These are phyloP conservation scores for Oreotrochilus melanogaster DNA, from an alignment of 2,113 vertebrate species.

Conservation along the genomic window DNA sequence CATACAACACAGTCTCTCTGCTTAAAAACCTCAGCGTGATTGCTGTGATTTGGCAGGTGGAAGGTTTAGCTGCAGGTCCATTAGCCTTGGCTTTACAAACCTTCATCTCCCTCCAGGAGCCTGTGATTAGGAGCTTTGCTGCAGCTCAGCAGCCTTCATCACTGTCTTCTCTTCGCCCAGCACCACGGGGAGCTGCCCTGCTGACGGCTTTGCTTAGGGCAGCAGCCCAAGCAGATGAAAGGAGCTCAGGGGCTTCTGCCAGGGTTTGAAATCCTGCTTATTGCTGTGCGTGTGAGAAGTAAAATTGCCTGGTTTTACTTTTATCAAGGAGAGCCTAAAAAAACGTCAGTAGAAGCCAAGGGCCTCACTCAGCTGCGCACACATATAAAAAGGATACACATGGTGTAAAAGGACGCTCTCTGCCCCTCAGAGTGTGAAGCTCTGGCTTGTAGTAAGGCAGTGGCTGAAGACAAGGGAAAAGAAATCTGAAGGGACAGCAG, in stretches of 20 bases:
- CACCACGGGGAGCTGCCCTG: neutral
- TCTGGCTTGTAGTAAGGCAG: fast-evolving
- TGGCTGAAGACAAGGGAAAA: neutral
- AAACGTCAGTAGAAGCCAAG: neutral
- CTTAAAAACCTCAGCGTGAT: neutral
- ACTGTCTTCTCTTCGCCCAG: neutral
- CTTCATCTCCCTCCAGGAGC: neutral
- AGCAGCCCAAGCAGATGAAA: neutral
- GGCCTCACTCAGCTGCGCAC: fast-evolving
- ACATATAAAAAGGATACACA: fast-evolving
- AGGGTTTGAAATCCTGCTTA: neutral
- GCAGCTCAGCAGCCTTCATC: neutral
- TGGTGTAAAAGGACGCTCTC: neutral
- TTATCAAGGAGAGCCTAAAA: neutral
- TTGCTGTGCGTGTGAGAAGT: fast-evolving
- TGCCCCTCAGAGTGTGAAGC: neutral
- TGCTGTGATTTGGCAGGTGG: neutral
- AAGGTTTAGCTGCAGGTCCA: neutral
- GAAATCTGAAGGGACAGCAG: neutral
- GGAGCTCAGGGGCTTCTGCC: neutral
- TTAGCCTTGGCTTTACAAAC: neutral
- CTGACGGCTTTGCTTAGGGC: neutral
- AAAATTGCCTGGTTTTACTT: neutral
- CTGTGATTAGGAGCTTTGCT: fast-evolving
- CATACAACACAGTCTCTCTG: fast-evolving